These are phyloP conservation scores for Agrotis segetum DNA, from an alignment of 2,888 invertebrate species.

Conservation along the genomic window DNA sequence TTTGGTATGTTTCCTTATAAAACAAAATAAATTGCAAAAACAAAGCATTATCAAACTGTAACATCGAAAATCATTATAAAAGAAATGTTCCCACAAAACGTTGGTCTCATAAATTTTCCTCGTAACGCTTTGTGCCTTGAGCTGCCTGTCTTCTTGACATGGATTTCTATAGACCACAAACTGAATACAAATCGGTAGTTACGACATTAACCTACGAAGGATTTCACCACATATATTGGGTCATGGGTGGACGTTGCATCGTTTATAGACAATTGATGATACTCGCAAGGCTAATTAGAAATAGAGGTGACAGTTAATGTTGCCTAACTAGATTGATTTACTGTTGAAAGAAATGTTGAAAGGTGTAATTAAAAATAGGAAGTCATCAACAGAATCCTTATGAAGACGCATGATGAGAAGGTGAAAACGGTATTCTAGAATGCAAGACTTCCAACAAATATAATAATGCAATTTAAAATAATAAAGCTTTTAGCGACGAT, in stretches of 20 bases:
- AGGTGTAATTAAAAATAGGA: slow-evolving; percentile 44
- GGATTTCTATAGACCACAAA: slow-evolving; percentile 86
- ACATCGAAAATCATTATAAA: slow-evolving; percentile 65
- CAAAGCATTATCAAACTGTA: slow-evolving; percentile 29
- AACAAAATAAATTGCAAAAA: slow-evolving; percentile 18
- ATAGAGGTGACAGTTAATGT: slow-evolving; percentile 67
- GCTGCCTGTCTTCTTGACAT: slow-evolving; percentile 88
- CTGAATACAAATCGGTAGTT: slow-evolving; percentile 88
- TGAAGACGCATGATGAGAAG: slow-evolving; percentile 12
- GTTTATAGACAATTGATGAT: slow-evolving; percentile 73
- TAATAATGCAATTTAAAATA: slow-evolving; percentile 11
- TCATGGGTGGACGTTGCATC: slow-evolving; percentile 84
- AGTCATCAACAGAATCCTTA: slow-evolving; percentile 35
- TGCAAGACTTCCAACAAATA: background rate
- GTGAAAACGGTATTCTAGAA: slow-evolving; percentile 32
- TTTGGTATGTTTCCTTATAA: background rate
- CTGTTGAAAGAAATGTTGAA: slow-evolving; percentile 63
- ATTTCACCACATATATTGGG: slow-evolving; percentile 90
- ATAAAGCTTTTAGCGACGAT: slow-evolving; percentile 5
- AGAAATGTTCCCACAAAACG: slow-evolving; percentile 73
- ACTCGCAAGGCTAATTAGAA: slow-evolving; percentile 76
- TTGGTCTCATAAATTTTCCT: slow-evolving; percentile 85
- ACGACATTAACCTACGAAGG: slow-evolving; percentile 82
- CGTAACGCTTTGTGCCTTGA: slow-evolving; percentile 80
- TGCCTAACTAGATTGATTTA: slow-evolving; percentile 64